These are phyloP conservation scores for Leptopilina drosophilae DNA, from an alignment of 2,888 invertebrate species.

Conservation along the genomic window DNA sequence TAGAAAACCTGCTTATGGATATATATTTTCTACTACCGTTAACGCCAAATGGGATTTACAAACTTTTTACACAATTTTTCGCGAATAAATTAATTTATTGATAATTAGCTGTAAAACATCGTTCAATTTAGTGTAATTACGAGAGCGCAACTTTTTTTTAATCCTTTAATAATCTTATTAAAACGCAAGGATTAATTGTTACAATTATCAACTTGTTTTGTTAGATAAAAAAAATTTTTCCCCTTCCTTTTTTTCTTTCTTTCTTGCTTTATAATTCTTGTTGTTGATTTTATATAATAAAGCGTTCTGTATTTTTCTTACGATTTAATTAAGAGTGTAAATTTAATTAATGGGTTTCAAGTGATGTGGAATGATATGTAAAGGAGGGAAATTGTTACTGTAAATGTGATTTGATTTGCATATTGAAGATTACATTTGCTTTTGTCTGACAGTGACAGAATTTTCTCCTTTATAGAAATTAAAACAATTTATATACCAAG, in stretches of 20 bases:
- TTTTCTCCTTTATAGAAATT: too few relatives aligned
- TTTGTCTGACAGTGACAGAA: too few relatives aligned
- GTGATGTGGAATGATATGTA: too few relatives aligned
- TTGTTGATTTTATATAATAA: neutral
- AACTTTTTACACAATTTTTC: conserved; percentile 5
- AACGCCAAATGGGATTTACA: conserved; percentile 3
- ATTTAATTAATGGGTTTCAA: too few relatives aligned
- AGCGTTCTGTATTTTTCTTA: too few relatives aligned
- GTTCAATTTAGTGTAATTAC: conserved; percentile 6
- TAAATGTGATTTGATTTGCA: too few relatives aligned
- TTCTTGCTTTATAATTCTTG: too few relatives aligned
- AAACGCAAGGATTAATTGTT: conserved; percentile 4
- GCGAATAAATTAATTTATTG: conserved; percentile 10
- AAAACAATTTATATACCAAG: too few relatives aligned
- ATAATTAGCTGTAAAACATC: conserved; percentile 14
- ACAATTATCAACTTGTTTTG: neutral
- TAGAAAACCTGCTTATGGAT: conserved; percentile 19
- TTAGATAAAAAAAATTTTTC: neutral
- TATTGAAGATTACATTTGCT: too few relatives aligned
- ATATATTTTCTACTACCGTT: neutral
- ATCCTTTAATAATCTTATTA: conserved; percentile 15
- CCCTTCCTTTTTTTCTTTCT: neutral
- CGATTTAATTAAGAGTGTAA: too few relatives aligned
- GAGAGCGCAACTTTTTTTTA: neutral
- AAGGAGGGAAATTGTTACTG: too few relatives aligned